These are phyloP conservation scores for Thunnus thynnus DNA, from an alignment of 2,113 vertebrate species.

Conservation along the genomic window DNA sequence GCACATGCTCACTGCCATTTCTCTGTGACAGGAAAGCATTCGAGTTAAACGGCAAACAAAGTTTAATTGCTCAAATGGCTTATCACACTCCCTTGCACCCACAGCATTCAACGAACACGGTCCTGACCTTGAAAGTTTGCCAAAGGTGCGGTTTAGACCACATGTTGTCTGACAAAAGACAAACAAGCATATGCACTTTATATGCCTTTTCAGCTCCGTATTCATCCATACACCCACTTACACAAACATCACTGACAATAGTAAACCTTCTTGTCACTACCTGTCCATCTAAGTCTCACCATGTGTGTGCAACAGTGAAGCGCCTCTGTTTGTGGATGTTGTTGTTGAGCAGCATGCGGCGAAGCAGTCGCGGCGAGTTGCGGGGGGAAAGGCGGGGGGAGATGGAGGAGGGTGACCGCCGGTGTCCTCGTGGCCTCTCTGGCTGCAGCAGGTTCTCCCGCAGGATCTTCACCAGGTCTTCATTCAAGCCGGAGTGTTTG, in stretches of 20 bases:
- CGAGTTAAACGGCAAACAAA: constrained; percentile 58
- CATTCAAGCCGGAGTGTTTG: constrained; percentile 93
- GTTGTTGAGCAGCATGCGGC: constrained; percentile 95
- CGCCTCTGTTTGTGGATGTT: constrained; percentile 95
- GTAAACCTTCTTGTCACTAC: background rate
- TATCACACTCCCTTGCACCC: constrained; percentile 19
- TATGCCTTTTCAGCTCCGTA: background rate
- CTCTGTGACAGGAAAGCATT: constrained; percentile 28
- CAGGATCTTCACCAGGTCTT: constrained; percentile 96
- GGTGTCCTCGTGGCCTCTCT: constrained; percentile 88
- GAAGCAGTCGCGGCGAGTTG: constrained; percentile 94
- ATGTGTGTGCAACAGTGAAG: constrained; percentile 98
- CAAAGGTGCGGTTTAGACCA: constrained; percentile 47
- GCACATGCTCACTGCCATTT: constrained; percentile 32
- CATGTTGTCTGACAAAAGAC: constrained; percentile 38
- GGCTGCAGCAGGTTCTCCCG: constrained; percentile 97
- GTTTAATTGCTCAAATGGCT: constrained; percentile 57
- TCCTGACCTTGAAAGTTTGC: constrained; percentile 67
- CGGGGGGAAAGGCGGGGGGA: constrained; percentile 93
- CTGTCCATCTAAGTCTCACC: constrained; percentile 86
- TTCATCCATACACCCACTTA: background rate
- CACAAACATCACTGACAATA: constrained; percentile 3
- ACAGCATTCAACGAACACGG: constrained; percentile 48
- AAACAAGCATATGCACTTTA: constrained; percentile 34
- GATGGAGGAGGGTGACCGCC: constrained; percentile 89